Evolutionary conservation across 2,888 invertebrate species (phyloP).

Genomic region (Synanthedon andrenaeformis): DNA sequence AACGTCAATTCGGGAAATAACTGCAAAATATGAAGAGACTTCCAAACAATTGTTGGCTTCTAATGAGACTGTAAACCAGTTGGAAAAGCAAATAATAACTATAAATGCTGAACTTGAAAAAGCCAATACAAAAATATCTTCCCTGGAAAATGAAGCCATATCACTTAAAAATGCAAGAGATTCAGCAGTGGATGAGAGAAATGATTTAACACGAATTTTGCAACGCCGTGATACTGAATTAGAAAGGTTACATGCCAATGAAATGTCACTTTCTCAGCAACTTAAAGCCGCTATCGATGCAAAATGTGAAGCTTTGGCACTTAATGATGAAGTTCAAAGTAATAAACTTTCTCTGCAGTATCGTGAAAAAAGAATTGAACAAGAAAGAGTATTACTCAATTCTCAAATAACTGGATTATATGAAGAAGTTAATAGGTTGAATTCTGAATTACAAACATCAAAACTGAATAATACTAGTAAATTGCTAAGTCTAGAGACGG

Average conservation of each 20-base stretch:
- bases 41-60: constrained; percentile 72
- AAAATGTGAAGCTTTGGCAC: constrained; percentile 86
- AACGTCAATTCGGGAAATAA: constrained; percentile 65
- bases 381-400: constrained; percentile 80
- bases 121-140: constrained; percentile 72
- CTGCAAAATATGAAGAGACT: constrained; percentile 74
- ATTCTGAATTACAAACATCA: constrained; percentile 81
- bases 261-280: constrained; percentile 78
- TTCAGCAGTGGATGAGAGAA: constrained; percentile 79
- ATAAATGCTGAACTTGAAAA: constrained; percentile 74
- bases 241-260: constrained; percentile 77
- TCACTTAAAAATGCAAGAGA: constrained; percentile 78
- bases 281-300: constrained; percentile 80
- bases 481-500: constrained; percentile 78
- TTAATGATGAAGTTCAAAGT: constrained; percentile 84
- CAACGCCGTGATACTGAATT: constrained; percentile 80
- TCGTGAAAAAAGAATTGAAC: constrained; percentile 86
- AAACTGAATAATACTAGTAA: constrained; percentile 76
- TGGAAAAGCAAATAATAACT: constrained; percentile 74
- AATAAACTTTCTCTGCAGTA: constrained; percentile 83
- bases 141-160: constrained; percentile 75
- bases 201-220: constrained; percentile 77
- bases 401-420: constrained; percentile 84
- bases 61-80: constrained; percentile 72
- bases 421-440: constrained; percentile 82